Base-by-base conservation (phyloP, 2,113 vertebrate species). In the Prochilodus magdalenae region DNA sequence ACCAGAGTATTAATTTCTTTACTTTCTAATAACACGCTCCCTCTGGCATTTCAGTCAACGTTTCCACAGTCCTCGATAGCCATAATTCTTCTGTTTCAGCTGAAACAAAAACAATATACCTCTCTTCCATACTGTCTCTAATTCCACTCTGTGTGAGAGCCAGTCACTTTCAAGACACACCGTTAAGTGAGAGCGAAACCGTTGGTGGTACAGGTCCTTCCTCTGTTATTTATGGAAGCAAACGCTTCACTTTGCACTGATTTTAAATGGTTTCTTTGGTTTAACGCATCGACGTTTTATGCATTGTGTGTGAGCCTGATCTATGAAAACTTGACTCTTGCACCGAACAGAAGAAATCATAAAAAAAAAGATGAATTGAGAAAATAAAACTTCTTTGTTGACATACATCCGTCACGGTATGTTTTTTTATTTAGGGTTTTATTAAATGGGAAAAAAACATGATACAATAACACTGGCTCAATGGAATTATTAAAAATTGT, bases 151-250 rank as follows among this genome's bases (percentile, higher is more conserved):
- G 13, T 20, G 11, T 22, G 40, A 72, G 77, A 71, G 66, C 57
- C 27, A 40, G 70, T 75, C 55, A 40, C 72, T 53, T n/a, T 27
- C 60, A 67, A 63, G 29, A 78, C 57, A 26, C 47, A 49, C 47
- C 18, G 12, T 70, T 75, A 53, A 59, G 67, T 8, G 4, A 57
- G 26, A 60, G 71, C 16, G 57, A 67, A 18, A 49, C 84, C 70
- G 77, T 74, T 69, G 88, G 84, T 87, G 91, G 85, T 91, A 86
- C 74, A 88, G 16, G 57, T 60, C 59, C 30, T 81, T 62, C 53
- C 77, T n/a, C 85, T 82, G 88, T 88, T 88, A 93, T 91, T 94
- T 94, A 94, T 94, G 90, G 88, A 91, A 91, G 71, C 86, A 3
- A 81, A 71, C 80, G 91, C 87, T 90, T 71, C 81, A 84, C 73